Evolutionary conservation across 2,797 vertebrate species (phyloP), one percentile per base, ranked within the genome.

Genomic region (Bovichtus variegatus): DNA sequence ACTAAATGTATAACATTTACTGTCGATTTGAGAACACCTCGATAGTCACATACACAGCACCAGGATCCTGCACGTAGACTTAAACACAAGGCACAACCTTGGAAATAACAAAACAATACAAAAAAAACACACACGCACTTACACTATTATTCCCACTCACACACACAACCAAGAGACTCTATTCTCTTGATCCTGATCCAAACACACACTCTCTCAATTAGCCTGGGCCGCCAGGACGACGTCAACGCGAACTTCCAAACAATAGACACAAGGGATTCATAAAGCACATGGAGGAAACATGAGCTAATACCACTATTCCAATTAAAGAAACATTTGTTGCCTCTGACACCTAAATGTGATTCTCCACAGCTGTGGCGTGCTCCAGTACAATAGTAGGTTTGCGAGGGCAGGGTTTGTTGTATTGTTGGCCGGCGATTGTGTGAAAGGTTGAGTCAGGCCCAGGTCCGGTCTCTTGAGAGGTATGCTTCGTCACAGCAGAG

Each of bases 251-350:
- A 88, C 90, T 88, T 87, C 80, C 88, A 90, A 94, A 94, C 91
- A 94, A 93, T 92, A 91, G 90, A 75, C 92, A 84, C 91, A 78
- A 83, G 92, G 90, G 91, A 93, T 93, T 88, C 91, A 92, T 94
- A 93, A 93, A 92, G 87, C 90, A 84, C 68, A 1, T 74, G 78
- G 87, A 93, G 91, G 94, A 94, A 94, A 93, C 87, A 91, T 93
- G 93, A 93, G 89, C 93, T 94, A 93, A 94, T 94, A 87, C 82
- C 90, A 83, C 91, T 90, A 93, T 94, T 94, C 87, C 92, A 93
- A 93, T 93, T 94, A 94, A 90, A 93, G 90, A 90, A 92, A 92
- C 92, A 93, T 93, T 92, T 89, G 90, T 91, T 92, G 89, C 83
- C 91, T 89, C 89, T 91, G 91, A 93, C 91, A 94, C 93, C 93